Percentiles rank a stretch among this genome's conserved stretches.
Evolutionary conservation across 2,888 invertebrate genomes (phyloP).

Genomic region (Oconnorella tubifera): DNA sequence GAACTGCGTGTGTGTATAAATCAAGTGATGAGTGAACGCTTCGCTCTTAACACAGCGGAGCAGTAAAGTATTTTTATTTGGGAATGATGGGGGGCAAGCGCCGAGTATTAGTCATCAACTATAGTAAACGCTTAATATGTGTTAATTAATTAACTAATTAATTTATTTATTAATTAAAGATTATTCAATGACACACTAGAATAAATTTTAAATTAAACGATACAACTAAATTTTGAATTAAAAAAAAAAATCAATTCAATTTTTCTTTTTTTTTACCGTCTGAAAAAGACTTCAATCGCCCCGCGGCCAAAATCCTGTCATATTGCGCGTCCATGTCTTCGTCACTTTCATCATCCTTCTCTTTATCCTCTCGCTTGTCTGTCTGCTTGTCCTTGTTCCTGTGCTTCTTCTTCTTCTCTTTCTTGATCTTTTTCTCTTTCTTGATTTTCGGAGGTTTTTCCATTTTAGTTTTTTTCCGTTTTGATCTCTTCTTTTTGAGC

Average conservation of each 20-base stretch:
- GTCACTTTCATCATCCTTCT: slow-evolving; percentile 26
- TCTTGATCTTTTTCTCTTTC: slow-evolving; percentile 54
- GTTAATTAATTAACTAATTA: no score
- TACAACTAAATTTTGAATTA: no score
- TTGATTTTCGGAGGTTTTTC: slow-evolving; percentile 42
- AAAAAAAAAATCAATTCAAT: neutral
- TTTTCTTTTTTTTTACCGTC: neutral
- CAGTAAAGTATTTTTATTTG: no score
- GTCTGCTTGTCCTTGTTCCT: slow-evolving; percentile 41
- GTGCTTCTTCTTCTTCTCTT: slow-evolving; percentile 61
- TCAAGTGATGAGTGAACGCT: no score
- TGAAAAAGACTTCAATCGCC: neutral
- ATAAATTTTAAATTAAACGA: no score
- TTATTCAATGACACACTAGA: no score
- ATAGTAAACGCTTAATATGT: no score
- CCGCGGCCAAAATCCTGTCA: slow-evolving; percentile 45
- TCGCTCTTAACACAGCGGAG: no score
- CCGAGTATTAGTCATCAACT: no score
- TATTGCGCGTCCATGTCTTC: slow-evolving; percentile 38
- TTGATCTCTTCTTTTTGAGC: slow-evolving; percentile 59
- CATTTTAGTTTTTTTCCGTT: slow-evolving; percentile 62
- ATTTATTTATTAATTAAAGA: no score
- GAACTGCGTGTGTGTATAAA: no score
- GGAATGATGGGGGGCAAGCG: no score
- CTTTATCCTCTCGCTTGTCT: slow-evolving; percentile 3